Evolutionary conservation across 2,113 vertebrate genomes (phyloP).

Genomic region (Cololabis saira): DNA sequence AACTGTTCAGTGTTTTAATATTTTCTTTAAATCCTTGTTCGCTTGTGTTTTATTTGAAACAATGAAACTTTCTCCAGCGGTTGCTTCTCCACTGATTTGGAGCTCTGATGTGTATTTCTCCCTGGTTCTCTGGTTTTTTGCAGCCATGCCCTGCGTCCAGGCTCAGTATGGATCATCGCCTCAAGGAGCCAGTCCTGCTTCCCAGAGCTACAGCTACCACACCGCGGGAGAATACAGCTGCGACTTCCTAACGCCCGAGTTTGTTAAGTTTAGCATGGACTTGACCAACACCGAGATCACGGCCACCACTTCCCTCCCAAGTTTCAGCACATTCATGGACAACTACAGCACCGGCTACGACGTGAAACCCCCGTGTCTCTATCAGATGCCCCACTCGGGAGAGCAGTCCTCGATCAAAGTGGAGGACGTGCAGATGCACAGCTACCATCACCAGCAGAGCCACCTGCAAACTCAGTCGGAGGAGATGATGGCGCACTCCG

Average conservation of each 20-base stretch:
- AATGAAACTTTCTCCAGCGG: conserved; percentile 10
- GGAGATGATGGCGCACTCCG: conserved; percentile 94
- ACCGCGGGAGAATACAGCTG: conserved; percentile 98
- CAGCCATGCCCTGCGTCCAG: conserved; percentile 99
- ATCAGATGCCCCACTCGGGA: conserved; percentile 96
- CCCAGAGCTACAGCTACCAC: conserved; percentile 99
- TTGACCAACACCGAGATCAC: conserved; percentile 99
- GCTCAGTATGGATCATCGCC: conserved; percentile 99
- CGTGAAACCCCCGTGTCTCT: conserved; percentile 98
- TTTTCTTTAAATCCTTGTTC: neutral
- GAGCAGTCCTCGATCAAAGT: conserved; percentile 98
- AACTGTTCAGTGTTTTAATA: too few relatives aligned
- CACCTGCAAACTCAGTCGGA: conserved; percentile 93
- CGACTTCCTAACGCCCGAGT: conserved; percentile 99
- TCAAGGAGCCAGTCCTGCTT: conserved; percentile 99
- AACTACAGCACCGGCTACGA: conserved; percentile 98
- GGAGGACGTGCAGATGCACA: conserved; percentile 98
- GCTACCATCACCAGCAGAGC: conserved; percentile 95
- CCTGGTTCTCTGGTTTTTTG: conserved; percentile 87
- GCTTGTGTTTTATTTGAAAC: neutral
- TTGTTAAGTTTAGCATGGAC: conserved; percentile 99
- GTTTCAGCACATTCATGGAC: conserved; percentile 99
- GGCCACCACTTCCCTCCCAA: conserved; percentile 97
- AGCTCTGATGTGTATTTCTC: conserved; percentile 70
- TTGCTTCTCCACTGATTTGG: conserved; percentile 6